A percentile compares a stretch with the other conserved stretches of the same genome.
phyloP scores from a whole-genome alignment of 1,140 invertebrate genomes.

The Gryllus bimaculatus region DNA sequence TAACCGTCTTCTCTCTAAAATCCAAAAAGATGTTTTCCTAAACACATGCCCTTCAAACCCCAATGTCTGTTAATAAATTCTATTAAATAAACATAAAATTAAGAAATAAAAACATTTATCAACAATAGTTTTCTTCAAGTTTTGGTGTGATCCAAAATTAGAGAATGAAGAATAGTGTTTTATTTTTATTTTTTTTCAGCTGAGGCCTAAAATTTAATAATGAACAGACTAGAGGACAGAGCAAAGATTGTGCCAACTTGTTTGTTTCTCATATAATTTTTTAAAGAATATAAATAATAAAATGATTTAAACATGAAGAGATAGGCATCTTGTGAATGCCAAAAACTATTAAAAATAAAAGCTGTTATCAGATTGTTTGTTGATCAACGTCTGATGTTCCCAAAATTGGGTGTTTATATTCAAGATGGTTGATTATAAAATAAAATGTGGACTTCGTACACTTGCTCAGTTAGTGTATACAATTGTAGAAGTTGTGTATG shows the following conservation, averaged over 20 bases:
- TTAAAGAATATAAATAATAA: not conserved
- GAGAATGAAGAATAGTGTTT: not conserved
- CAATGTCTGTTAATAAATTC: not conserved
- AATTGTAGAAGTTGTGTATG: conserved; percentile 5
- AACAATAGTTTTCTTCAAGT: not conserved
- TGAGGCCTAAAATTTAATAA: not conserved
- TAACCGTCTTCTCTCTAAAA: not conserved
- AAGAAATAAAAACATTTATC: not conserved
- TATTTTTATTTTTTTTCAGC: not conserved
- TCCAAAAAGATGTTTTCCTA: not conserved
- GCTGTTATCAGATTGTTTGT: conserved; percentile 1
- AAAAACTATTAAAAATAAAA: not conserved
- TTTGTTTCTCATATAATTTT: conserved; percentile 2
- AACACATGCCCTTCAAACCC: conserved; percentile 3
- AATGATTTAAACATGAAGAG: not conserved
- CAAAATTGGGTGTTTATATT: conserved; percentile 1
- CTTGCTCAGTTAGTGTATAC: conserved; percentile 4
- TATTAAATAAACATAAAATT: not conserved
- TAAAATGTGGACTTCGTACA: conserved; percentile 1
- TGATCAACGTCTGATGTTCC: conserved; percentile 1
- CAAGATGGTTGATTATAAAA: conserved; percentile 5
- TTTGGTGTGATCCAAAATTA: conserved; percentile 5
- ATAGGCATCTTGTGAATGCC: not conserved
- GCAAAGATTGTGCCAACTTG: conserved; percentile 3
- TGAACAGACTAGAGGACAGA: not conserved